Base-by-base conservation (phyloP, 2,113 vertebrate species). In the Trachemys scripta region DNA sequence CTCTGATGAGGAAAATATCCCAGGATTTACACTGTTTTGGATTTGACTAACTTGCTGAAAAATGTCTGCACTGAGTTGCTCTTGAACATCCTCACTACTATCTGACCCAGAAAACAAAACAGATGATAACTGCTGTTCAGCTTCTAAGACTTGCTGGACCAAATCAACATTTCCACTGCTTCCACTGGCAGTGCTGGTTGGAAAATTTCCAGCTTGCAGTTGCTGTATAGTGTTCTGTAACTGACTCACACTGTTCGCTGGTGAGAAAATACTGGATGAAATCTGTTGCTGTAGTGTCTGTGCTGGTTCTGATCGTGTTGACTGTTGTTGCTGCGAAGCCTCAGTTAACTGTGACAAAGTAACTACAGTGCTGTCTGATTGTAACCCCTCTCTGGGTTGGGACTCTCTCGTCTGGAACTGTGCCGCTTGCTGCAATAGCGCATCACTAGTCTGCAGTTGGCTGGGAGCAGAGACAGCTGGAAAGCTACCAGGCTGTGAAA, bases 191-290 rank as follows among this genome's bases (percentile, higher is more conserved):
- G 97, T 90, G 89, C 90, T 97, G 16, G 98, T 92, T 45, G 98
- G 98, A 92, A 98, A 99, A 76, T 97, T 99, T 56, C 99, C 99
- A 11, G 99, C 99, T 92, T 99, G 99, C 85, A 99, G 98, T 84
- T 99, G 99, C 89, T 99, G 99, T 87, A 99, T 99, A 4, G 99
- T 99, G 93, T 98, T 99, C 97, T 99, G 99, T 31, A 99, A 98
- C 97, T 99, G 99, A 51, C 98, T 99, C 82, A 99, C 99, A 4
- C 99, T 97, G 0, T 91, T 98, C 17, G 99, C 99, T 3, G 98
- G 96, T 1, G 99, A 98, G 85, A 99, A 99, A 84, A 99, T 99
- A 89, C 98, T 98, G 0, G 99, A 98, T 10, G 99, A 98, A 54
- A 99, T 98, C 95, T 99, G 98, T 72, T 99, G 99, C 94, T 99